Percentiles rank a stretch among this genome's conserved stretches.
Evolutionary conservation across 2,888 invertebrate species (phyloP).

Genomic region (Allacma fusca): DNA sequence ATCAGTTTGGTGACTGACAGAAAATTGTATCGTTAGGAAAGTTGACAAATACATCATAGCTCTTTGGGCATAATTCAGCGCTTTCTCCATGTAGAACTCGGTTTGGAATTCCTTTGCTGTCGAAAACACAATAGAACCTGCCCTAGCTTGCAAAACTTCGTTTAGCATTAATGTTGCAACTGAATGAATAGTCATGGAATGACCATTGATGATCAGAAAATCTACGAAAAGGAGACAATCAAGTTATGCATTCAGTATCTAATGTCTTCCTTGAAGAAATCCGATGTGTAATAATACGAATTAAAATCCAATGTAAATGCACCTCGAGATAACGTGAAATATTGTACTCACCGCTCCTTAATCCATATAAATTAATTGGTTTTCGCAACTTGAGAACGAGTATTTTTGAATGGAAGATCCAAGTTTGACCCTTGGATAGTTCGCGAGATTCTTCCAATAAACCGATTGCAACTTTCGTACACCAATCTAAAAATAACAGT

Average conservation of each 20-base stretch:
- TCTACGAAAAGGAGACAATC: no score
- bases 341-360: not conserved
- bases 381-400: slow-evolving; percentile 18
- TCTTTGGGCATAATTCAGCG: not conserved
- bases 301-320: no score
- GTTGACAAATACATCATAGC: slow-evolving; percentile 1
- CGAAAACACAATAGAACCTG: slow-evolving; percentile 5
- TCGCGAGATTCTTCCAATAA: slow-evolving; percentile 23
- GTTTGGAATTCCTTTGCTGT: not conserved
- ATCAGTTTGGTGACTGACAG: no score
- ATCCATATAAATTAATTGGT: slow-evolving; percentile 20
- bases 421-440: slow-evolving; percentile 9
- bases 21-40: not conserved
- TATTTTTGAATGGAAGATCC: slow-evolving; percentile 19
- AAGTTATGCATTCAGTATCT: no score
- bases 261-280: no score
- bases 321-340: no score
- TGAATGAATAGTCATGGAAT: slow-evolving; percentile 7
- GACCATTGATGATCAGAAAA: slow-evolving; percentile 1
- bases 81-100: not conserved
- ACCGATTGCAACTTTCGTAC: not conserved
- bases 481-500: no score
- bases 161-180: slow-evolving; percentile 21
- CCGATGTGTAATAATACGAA: no score
- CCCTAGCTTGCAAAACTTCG: slow-evolving; percentile 10